phyloP scores from a whole-genome alignment of 2,113 vertebrate species.

The Tylochromis polylepis region DNA sequence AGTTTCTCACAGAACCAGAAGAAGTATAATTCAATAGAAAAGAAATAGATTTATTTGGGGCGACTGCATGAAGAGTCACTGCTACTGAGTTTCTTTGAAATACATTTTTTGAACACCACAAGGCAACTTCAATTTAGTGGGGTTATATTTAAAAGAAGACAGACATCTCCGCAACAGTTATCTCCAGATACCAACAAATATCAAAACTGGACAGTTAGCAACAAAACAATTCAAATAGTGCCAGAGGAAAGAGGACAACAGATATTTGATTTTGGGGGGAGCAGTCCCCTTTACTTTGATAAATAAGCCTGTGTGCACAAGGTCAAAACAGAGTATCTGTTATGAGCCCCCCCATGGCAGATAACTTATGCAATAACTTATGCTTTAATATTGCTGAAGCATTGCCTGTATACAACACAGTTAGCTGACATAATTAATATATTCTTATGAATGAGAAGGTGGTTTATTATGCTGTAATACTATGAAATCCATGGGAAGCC shows the following conservation, averaged over 20 bases:
- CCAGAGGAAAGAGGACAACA: not conserved
- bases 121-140: not conserved
- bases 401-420: not conserved
- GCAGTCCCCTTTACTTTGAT: not conserved
- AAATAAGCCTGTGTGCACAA: not conserved
- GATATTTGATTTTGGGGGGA: not conserved
- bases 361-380: not conserved
- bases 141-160: not conserved
- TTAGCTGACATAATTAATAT: not conserved
- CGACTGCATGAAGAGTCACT: not conserved
- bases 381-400: not conserved
- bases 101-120: not conserved
- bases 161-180: not conserved
- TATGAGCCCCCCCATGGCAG: not conserved
- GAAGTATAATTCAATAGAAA: not conserved
- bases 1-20: not conserved
- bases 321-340: not conserved
- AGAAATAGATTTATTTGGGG: not conserved
- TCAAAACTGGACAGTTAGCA: not conserved
- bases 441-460: not conserved
- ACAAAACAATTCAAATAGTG: not conserved
- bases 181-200: not conserved
- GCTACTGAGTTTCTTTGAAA: not conserved
- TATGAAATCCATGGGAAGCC: not conserved
- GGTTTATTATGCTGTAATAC: not conserved